A percentile compares a stretch with the other conserved stretches of the same genome.
Conservation (phyloP, 2,888 invertebrate species). For the Bhutanitis thaidina region DNA sequence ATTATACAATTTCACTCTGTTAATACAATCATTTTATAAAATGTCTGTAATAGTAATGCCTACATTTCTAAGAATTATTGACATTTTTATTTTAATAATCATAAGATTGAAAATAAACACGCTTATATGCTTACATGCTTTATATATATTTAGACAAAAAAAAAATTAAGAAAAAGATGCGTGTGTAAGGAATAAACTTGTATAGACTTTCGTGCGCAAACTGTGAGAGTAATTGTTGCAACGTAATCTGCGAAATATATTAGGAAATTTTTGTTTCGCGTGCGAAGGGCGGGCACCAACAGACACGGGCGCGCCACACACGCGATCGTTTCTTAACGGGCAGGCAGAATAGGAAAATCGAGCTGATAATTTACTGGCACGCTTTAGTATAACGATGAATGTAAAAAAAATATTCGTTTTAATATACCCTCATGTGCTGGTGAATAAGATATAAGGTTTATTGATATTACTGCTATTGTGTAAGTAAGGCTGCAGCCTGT, state of each 20-base stretch:
- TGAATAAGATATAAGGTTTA: too few relatives aligned
- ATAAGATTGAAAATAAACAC: too few relatives aligned
- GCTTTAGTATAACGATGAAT: conserved; percentile 31
- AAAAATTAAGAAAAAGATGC: too few relatives aligned
- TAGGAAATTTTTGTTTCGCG: conserved; percentile 72
- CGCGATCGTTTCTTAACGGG: conserved; percentile 58
- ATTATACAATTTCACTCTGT: too few relatives aligned
- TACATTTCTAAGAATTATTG: too few relatives aligned
- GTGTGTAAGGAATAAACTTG: conserved; percentile 23
- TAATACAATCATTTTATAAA: too few relatives aligned
- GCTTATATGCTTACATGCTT: too few relatives aligned
- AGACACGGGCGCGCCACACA: conserved; percentile 46
- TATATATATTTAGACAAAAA: neutral
- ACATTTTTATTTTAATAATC: too few relatives aligned
- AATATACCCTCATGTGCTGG: neutral
- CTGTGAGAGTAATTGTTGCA: conserved; percentile 50
- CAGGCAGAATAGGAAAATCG: conserved; percentile 45
- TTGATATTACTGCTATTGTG: too few relatives aligned
- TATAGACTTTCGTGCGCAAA: conserved; percentile 37
- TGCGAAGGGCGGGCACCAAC: conserved; percentile 42
- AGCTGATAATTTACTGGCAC: conserved; percentile 57
- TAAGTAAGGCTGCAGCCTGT: too few relatives aligned
- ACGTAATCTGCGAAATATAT: conserved; percentile 53
- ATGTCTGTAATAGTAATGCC: too few relatives aligned
- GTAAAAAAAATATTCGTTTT: conserved; percentile 9